Evolutionary conservation across 1,140 invertebrate species (phyloP).

Genomic region (Linepithema humile): DNA sequence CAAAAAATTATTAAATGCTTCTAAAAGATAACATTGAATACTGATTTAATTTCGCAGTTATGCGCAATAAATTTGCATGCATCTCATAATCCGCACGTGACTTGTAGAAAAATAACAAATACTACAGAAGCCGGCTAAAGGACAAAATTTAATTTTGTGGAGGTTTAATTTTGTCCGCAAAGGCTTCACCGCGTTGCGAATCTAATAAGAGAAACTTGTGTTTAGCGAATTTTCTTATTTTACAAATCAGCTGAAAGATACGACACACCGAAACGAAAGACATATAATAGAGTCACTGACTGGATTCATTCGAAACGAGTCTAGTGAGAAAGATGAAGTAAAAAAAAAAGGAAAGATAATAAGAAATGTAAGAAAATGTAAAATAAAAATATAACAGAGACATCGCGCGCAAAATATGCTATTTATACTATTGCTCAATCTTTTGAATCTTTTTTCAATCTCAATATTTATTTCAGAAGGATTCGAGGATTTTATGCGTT

Average conservation of each 20-base stretch:
- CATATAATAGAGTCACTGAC: neutral
- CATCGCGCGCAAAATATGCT: neutral
- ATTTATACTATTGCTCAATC: neutral
- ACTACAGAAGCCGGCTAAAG: slow-evolving; percentile 77
- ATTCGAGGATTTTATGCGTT: slow-evolving; percentile 1
- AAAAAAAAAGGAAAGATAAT: neutral
- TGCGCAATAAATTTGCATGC: no score
- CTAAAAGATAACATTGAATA: no score
- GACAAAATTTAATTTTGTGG: slow-evolving; percentile 64
- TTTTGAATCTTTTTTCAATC: neutral
- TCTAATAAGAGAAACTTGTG: slow-evolving; percentile 70
- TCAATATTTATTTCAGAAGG: neutral
- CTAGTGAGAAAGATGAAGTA: neutral
- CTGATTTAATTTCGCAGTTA: no score
- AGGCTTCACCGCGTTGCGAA: slow-evolving; percentile 76
- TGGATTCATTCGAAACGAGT: neutral
- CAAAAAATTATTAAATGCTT: no score
- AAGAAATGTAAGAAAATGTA: neutral
- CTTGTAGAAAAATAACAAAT: slow-evolving; percentile 24
- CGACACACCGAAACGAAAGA: neutral
- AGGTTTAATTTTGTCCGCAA: slow-evolving; percentile 59
- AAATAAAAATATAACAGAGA: neutral
- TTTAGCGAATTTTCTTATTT: neutral
- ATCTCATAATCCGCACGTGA: slow-evolving; percentile 23
- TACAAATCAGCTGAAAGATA: neutral